Evolutionary conservation across 2,113 vertebrate genomes (phyloP).

Genomic region (Ctenodactylus gundi): DNA sequence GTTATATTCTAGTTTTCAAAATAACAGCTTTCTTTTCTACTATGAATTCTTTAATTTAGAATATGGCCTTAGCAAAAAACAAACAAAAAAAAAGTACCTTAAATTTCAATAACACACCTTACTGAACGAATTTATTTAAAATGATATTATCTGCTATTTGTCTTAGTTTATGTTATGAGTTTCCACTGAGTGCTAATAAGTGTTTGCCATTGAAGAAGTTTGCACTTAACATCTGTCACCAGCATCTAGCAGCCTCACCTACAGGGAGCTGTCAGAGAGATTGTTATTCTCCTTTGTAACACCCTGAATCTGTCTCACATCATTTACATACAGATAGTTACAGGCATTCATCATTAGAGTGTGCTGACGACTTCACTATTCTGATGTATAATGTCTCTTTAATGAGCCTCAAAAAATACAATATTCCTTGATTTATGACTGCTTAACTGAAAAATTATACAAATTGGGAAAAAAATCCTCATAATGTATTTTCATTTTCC

Average conservation of each 20-base stretch:
- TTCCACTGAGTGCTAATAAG: conserved; percentile 80
- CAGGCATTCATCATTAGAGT: conserved; percentile 87
- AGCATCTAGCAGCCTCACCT: conserved; percentile 80
- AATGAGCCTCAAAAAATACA: conserved; percentile 90
- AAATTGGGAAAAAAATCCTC: conserved; percentile 82
- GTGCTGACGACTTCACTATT: conserved; percentile 85
- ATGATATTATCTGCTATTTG: conserved; percentile 76
- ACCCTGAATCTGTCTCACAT: conserved; percentile 84
- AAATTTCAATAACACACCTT: conserved; percentile 56
- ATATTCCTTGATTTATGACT: conserved; percentile 89
- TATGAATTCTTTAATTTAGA: background rate
- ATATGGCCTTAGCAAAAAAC: conserved; percentile 33
- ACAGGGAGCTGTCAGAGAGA: conserved; percentile 82
- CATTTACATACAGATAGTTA: conserved; percentile 87
- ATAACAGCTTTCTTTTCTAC: conserved; percentile 21
- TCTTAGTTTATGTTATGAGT: conserved; percentile 77
- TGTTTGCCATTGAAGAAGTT: conserved; percentile 78
- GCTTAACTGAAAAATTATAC: conserved; percentile 90
- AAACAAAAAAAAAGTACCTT: conserved; percentile 40
- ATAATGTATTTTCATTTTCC: conserved; percentile 78
- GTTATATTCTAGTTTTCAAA: conserved; percentile 33
- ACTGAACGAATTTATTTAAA: conserved; percentile 77
- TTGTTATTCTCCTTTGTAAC: conserved; percentile 80
- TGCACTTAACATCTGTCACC: conserved; percentile 85
- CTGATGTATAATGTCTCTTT: conserved; percentile 88